These are phyloP conservation scores for Microplitis deprimator DNA, from an alignment of 2,888 invertebrate genomes.

Conservation along the genomic window DNA sequence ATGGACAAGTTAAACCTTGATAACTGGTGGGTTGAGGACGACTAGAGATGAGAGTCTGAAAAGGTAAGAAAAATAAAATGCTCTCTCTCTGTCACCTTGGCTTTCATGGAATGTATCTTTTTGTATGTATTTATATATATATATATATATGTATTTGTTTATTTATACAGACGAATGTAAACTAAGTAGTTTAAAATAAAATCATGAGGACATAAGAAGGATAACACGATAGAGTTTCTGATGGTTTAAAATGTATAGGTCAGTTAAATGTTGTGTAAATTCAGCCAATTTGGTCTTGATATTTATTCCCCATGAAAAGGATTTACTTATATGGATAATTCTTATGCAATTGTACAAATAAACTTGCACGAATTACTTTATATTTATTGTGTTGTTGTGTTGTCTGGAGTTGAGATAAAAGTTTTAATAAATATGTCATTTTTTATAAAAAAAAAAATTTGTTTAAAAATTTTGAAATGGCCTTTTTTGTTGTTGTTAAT, in stretches of 20 bases:
- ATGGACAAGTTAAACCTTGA: constrained; percentile 44
- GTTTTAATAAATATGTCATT: too few species aligned
- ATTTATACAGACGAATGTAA: neutral
- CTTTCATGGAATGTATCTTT: constrained; percentile 52
- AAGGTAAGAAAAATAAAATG: constrained; percentile 17
- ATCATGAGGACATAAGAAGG: neutral
- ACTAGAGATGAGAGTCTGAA: constrained; percentile 35
- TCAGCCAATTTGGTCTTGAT: constrained; percentile 7
- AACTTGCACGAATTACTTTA: too few species aligned
- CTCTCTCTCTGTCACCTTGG: constrained; percentile 51
- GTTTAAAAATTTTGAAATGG: too few species aligned
- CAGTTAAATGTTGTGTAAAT: constrained; percentile 31
- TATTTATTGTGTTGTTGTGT: too few species aligned
- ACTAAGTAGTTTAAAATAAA: too few species aligned
- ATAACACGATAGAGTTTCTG: neutral
- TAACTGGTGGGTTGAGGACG: constrained; percentile 48
- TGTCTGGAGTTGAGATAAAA: too few species aligned
- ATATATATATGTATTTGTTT: constrained; percentile 37
- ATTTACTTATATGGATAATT: too few species aligned
- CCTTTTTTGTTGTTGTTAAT: too few species aligned
- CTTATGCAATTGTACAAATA: too few species aligned
- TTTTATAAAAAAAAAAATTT: too few species aligned
- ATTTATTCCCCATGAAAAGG: constrained; percentile 4
- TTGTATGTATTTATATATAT: constrained; percentile 24
- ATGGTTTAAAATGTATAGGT: constrained; percentile 24